Base-by-base conservation (phyloP, 2,888 invertebrate genomes). In the Diloba caeruleocephala region DNA sequence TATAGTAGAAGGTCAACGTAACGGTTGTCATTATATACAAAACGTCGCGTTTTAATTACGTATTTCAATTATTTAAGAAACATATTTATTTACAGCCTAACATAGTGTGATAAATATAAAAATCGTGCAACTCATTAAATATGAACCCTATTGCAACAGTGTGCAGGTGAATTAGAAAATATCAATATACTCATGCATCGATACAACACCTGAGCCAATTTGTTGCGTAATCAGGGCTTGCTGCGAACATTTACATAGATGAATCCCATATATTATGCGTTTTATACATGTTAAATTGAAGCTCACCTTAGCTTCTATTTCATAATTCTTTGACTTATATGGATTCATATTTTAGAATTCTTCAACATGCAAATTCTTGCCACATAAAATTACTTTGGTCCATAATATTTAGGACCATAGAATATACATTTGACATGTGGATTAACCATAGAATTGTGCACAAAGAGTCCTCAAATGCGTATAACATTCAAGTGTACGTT, bases 171-270 rank as follows among this genome's bases (percentile, higher is more conserved):
- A 73, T 81, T 74, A 79, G 68, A 75, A 72, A 76, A 77, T 77
- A 74, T 55, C 61, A 74, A 71, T 48, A 58, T 72, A 69, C 54
- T 70, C 54, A 60, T 71, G 62, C 50, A 75, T 55, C 62, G 61
- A 62, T 66, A 63, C 54, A 75, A 66, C 71, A 73, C 70, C 76
- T 80, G 68, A 76, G 79, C 71, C 74, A 71, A 79, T 79, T 68
- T 57, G 59, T 90, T 90, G 71, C 81, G 67, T 76, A 85, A 88
- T 64, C 69, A 81, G 82, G 85, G 83, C 79, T 81, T 74, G 80
- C 78, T 75, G 51, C 57, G 71, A 75, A 68, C 59, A 62, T 66
- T 78, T 79, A 73, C 74, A 51, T 43, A 65, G 76, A 78, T 78
- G 72, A 78, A 81, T 78, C 75, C 75, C 72, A 88, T 80, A 84